Evolutionary conservation across 1,140 invertebrate species (phyloP).

Genomic region (Aphaenogaster ashmeadi): DNA sequence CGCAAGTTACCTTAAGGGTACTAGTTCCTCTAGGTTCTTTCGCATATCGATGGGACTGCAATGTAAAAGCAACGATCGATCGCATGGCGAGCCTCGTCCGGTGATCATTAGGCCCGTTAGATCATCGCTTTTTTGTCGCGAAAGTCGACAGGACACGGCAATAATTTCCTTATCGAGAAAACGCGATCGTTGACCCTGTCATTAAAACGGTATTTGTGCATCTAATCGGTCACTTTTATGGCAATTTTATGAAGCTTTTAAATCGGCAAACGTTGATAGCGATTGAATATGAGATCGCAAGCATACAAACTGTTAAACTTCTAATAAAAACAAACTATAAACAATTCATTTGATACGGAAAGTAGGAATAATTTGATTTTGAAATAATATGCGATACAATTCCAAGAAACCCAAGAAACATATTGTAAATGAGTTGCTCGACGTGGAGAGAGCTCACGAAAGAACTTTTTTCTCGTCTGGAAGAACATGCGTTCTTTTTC

Average conservation of each 20-base stretch:
- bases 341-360: background rate
- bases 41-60: slow-evolving; percentile 26
- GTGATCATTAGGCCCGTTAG: slow-evolving; percentile 66
- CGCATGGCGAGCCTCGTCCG: slow-evolving; percentile 28
- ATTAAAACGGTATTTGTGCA: slow-evolving; percentile 4
- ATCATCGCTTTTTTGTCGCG: slow-evolving; percentile 46
- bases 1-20: slow-evolving; percentile 67
- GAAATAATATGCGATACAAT: background rate
- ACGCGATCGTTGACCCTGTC: slow-evolving; percentile 15
- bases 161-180: slow-evolving; percentile 46
- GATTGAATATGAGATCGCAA: slow-evolving; percentile 20
- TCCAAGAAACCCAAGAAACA: background rate
- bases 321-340: background rate
- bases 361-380: background rate
- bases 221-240: slow-evolving; percentile 14
- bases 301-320: background rate
- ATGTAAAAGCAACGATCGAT: slow-evolving; percentile 46
- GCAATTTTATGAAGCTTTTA: background rate
- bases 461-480: background rate
- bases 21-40: slow-evolving; percentile 40
- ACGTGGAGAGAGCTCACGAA: background rate
- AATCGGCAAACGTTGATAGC: background rate
- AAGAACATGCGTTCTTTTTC: slow-evolving; percentile 7
- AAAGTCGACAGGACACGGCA: slow-evolving; percentile 30
- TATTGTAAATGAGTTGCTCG: slow-evolving; percentile 11